These are phyloP conservation scores for Drosophila paranaensis DNA, from an alignment of 2,888 invertebrate genomes.

Conservation along the genomic window DNA sequence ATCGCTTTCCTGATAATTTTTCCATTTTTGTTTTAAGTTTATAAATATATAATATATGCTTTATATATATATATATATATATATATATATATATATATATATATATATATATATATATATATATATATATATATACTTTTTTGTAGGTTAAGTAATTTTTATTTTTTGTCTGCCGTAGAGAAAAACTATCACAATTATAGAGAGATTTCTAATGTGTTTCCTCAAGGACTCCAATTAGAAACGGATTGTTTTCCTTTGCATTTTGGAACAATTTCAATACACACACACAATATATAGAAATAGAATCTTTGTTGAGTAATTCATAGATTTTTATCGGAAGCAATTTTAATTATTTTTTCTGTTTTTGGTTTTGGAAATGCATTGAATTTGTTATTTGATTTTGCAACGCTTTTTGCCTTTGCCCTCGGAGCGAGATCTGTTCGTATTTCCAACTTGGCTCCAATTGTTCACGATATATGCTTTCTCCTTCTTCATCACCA, in stretches of 20 bases:
- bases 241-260: conserved; percentile 50
- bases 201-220: conserved; percentile 59
- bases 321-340: neutral
- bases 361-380: conserved; percentile 62
- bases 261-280: conserved; percentile 18
- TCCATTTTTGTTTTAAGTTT: neutral
- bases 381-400: conserved; percentile 70
- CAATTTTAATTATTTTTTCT: conserved; percentile 16
- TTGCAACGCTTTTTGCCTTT: conserved; percentile 61
- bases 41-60: conserved; percentile 11
- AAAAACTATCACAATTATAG: conserved; percentile 73
- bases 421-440: conserved; percentile 23
- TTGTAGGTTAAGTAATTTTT: conserved; percentile 16
- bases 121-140: conserved; percentile 1
- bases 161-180: conserved; percentile 43
- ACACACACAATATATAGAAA: conserved; percentile 31
- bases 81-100: neutral
- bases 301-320: conserved; percentile 12
- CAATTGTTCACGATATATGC: neutral
- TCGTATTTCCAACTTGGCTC: conserved; percentile 32
- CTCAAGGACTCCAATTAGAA: conserved; percentile 34
- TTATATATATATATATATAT: conserved; percentile 1
- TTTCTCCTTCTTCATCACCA: too few relatives aligned
- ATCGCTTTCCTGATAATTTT: conserved; percentile 20
- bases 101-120: conserved; percentile 10